Evolutionary conservation across 2,113 vertebrate genomes (phyloP).

Genomic region (Ameiurus melas): DNA sequence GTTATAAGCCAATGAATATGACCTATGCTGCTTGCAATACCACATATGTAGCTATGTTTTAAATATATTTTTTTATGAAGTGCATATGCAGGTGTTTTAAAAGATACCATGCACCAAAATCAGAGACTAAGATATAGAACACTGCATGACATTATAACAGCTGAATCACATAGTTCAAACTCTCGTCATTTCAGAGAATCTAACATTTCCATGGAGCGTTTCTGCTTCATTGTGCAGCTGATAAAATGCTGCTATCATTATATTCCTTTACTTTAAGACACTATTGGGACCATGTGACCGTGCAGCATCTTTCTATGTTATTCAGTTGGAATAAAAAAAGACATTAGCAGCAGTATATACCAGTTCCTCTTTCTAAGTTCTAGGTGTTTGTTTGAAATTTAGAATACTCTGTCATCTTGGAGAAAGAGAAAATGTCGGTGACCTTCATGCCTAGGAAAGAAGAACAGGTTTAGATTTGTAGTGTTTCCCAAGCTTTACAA

Average conservation of each 20-base stretch:
- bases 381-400: background rate
- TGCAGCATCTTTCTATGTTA: conserved; percentile 21
- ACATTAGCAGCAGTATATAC: conserved; percentile 4
- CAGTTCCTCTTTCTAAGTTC: background rate
- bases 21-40: background rate
- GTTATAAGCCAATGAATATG: background rate
- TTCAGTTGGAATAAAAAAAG: background rate
- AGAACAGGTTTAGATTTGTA: background rate
- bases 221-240: background rate
- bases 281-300: background rate
- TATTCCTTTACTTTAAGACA: conserved; percentile 6
- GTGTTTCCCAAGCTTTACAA: background rate
- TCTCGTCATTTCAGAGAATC: background rate
- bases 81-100: conserved; percentile 66
- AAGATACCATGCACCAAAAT: conserved; percentile 19
- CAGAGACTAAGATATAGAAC: background rate
- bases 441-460: conserved; percentile 17
- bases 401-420: background rate
- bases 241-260: conserved; percentile 17
- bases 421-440: background rate
- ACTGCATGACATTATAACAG: conserved; percentile 18
- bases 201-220: background rate
- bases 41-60: background rate
- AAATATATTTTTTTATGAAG: conserved; percentile 46
- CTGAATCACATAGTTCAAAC: background rate